Evolutionary conservation across 2,113 vertebrate species (phyloP).

Genomic region (Oryctolagus cuniculus): DNA sequence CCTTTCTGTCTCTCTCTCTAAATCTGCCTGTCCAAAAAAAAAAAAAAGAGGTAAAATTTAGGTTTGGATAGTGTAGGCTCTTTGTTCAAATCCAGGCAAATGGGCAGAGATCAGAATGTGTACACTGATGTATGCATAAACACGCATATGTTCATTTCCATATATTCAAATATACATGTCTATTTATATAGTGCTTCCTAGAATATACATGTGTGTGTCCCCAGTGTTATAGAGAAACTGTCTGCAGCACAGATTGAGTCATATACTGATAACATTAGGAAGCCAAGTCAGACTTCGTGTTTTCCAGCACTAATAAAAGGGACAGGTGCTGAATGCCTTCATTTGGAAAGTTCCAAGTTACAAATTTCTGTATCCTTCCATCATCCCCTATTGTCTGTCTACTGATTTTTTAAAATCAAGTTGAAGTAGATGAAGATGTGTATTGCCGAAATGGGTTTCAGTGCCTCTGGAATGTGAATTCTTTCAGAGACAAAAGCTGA

Average conservation of each 20-base stretch:
- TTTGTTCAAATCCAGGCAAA: not conserved
- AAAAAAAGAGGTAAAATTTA: not conserved
- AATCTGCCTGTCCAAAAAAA: too few relatives aligned
- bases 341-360: not conserved
- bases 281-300: not conserved
- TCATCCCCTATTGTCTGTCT: conserved; percentile 13
- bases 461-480: conserved; percentile 61
- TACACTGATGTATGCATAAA: accelerated
- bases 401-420: conserved; percentile 19
- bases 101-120: not conserved
- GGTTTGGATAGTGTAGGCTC: not conserved
- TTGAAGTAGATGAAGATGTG: conserved; percentile 45
- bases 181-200: not conserved
- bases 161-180: accelerated
- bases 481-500: conserved; percentile 64
- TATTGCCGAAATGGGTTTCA: not conserved
- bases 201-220: not conserved
- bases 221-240: not conserved
- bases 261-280: not conserved
- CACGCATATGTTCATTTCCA: not conserved
- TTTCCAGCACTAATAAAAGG: not conserved
- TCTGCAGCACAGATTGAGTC: not conserved
- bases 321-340: not conserved
- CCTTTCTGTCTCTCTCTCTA: too few relatives aligned
- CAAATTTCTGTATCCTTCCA: not conserved